Percentiles rank a stretch among this genome's conserved stretches.
These are phyloP conservation scores for Euschistus heros DNA, from an alignment of 1,140 invertebrate genomes.

Conservation along the genomic window DNA sequence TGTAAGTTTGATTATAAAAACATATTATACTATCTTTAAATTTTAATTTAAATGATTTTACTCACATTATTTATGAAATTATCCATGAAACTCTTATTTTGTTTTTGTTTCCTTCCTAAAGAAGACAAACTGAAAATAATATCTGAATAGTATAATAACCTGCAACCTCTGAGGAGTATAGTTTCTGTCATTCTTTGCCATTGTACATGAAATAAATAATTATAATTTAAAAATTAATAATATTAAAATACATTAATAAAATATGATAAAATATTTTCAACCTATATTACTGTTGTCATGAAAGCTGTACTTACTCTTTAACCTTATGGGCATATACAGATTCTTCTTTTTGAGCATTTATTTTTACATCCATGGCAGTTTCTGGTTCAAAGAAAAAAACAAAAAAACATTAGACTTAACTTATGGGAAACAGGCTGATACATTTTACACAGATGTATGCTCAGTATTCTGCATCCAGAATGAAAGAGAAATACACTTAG, in stretches of 20 bases:
- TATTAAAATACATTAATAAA: no score
- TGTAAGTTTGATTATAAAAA: no score
- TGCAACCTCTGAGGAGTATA: constrained; percentile 2
- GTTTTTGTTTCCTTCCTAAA: constrained; percentile 1
- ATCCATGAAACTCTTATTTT: not conserved
- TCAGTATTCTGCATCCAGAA: no score
- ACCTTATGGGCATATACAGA: not conserved
- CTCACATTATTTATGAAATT: not conserved
- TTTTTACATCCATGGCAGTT: constrained; percentile 9
- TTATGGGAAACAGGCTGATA: no score
- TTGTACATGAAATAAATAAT: not conserved
- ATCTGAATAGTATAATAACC: constrained; percentile 4
- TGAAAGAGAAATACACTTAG: no score
- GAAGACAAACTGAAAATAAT: not conserved
- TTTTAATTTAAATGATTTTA: not conserved
- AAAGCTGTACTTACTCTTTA: not conserved
- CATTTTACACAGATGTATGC: no score
- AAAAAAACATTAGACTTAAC: not conserved
- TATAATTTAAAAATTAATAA: no score
- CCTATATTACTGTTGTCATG: not conserved
- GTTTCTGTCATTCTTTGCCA: constrained; percentile 5
- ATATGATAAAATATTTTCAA: no score
- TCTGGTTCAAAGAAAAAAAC: not conserved
- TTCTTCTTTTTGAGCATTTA: constrained; percentile 5
- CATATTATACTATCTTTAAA: not conserved